A percentile compares a stretch with the other conserved stretches of the same genome.
Evolutionary conservation across 2,113 vertebrate genomes (phyloP).

Genomic region (Grus americana): DNA sequence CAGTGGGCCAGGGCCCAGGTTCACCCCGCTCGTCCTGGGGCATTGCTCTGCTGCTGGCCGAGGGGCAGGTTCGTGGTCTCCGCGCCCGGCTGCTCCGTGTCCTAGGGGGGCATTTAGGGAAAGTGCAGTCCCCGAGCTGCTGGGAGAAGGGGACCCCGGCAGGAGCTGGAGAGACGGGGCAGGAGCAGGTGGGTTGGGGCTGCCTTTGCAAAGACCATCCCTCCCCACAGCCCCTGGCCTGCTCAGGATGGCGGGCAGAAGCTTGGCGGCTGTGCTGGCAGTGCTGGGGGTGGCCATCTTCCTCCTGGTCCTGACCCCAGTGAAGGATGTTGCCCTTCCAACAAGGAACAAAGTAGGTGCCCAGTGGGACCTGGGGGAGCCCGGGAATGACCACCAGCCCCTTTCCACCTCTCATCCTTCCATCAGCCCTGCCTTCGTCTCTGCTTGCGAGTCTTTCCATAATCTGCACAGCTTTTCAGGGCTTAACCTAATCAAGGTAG

Average conservation of each 20-base stretch:
- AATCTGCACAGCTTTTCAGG: not conserved
- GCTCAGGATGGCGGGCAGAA: not conserved
- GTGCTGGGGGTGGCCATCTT: constrained; percentile 3
- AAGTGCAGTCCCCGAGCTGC: not conserved
- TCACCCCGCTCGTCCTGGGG: too few species aligned
- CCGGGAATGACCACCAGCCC: not conserved
- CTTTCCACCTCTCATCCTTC: not conserved
- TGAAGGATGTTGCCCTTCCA: not conserved
- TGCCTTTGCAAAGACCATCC: not conserved
- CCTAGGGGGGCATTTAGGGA: not conserved
- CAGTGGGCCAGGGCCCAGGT: too few species aligned
- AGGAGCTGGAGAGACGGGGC: not conserved
- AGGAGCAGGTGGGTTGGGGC: too few species aligned
- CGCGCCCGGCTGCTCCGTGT: not conserved
- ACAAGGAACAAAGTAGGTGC: constrained; percentile 43
- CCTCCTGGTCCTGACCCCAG: constrained; percentile 37
- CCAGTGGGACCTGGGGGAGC: not conserved
- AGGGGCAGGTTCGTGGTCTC: rapidly evolving
- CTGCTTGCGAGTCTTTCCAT: not conserved
- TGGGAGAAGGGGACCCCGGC: not conserved
- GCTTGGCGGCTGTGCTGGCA: not conserved
- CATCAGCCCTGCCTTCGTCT: not conserved
- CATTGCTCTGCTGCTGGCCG: not conserved
- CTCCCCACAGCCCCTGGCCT: not conserved
- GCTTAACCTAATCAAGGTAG: not conserved